Conservation (phyloP, 2,888 invertebrate genomes). For the Drosophila nigricruria region DNA sequence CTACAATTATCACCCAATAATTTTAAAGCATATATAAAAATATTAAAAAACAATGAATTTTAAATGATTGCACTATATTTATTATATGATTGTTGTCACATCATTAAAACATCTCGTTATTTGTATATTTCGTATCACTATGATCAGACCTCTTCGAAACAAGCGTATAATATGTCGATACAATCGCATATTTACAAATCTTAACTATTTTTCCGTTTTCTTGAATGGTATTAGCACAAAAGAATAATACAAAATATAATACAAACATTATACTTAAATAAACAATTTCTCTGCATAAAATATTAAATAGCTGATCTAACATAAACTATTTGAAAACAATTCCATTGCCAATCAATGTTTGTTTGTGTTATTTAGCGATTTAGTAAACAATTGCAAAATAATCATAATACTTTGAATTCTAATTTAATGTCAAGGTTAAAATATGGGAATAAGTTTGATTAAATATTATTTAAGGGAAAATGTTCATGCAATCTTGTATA, state of each 20-base stretch:
- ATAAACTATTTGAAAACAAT: not conserved
- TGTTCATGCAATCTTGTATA: no score
- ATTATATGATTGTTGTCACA: not conserved
- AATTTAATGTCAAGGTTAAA: no score
- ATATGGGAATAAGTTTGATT: no score
- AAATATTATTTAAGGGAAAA: no score
- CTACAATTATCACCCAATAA: not conserved
- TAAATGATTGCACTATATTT: not conserved
- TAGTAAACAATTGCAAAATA: not conserved
- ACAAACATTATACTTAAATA: not conserved
- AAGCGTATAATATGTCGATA: not conserved
- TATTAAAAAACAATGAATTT: not conserved
- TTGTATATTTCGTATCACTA: not conserved
- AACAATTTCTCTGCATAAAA: not conserved
- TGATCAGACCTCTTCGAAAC: not conserved
- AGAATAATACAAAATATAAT: no score
- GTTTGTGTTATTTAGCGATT: not conserved
- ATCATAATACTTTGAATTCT: not conserved
- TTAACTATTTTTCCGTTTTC: not conserved
- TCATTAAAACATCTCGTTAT: not conserved
- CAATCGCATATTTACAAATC: not conserved
- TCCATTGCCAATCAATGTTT: not conserved
- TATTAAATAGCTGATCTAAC: not conserved
- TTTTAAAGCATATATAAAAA: not conserved
- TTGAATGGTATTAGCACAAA: not conserved